Evolutionary conservation across 1,140 invertebrate genomes (phyloP).

Genomic region (Varroa destructor): DNA sequence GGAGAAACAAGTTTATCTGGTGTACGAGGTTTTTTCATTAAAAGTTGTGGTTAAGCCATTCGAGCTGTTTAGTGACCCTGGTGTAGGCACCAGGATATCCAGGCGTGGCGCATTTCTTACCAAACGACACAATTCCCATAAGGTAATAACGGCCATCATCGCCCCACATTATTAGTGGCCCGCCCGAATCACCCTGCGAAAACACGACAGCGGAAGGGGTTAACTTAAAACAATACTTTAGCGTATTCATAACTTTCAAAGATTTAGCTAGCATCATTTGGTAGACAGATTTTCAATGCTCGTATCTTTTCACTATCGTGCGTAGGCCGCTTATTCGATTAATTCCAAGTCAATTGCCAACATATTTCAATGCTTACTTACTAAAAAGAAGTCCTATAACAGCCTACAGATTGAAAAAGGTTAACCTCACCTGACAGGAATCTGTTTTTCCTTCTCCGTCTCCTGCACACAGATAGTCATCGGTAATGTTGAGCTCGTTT

Average conservation of each 20-base stretch:
- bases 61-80: constrained; percentile 46
- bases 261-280: constrained; percentile 1
- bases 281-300: not conserved
- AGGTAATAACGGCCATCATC: constrained; percentile 39
- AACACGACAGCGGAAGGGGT: not conserved
- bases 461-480: constrained; percentile 32
- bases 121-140: constrained; percentile 57
- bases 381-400: no score
- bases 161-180: constrained; percentile 56
- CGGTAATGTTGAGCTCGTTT: constrained; percentile 30
- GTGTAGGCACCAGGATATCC: constrained; percentile 73
- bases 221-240: no score
- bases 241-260: not conserved
- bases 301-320: not conserved
- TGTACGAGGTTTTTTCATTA: not conserved
- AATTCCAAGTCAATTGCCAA: no score
- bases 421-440: constrained; percentile 33
- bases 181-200: constrained; percentile 61
- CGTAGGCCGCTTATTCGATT: no score
- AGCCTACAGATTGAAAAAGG: no score
- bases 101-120: constrained; percentile 59
- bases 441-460: constrained; percentile 30
- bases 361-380: no score
- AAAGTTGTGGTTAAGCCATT: constrained; percentile 38
- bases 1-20: no score